Evolutionary conservation across 2,888 invertebrate genomes (phyloP).

Genomic region (Zele albiditarsus): DNA sequence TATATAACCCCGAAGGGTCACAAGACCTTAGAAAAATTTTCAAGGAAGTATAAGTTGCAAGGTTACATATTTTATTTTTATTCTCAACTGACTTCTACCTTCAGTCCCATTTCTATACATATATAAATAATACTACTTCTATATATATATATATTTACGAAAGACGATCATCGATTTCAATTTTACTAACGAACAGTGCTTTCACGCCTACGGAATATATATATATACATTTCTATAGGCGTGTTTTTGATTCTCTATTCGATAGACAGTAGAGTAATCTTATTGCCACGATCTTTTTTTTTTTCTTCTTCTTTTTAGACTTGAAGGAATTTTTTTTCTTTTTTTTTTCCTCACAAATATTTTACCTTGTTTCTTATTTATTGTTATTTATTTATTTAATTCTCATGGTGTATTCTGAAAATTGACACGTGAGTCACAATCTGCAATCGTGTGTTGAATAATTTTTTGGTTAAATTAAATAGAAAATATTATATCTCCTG

Average conservation of each 20-base stretch:
- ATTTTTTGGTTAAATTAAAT: not conserved
- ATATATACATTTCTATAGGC: constrained; percentile 13
- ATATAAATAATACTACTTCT: too few relatives aligned
- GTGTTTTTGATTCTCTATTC: constrained; percentile 28
- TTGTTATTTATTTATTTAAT: constrained; percentile 13
- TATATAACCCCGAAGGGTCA: not conserved
- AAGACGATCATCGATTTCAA: constrained; percentile 42
- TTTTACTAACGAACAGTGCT: constrained; percentile 50
- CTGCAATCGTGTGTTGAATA: not conserved
- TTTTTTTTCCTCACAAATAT: not conserved
- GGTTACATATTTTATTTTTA: not conserved
- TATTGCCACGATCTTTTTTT: constrained; percentile 31
- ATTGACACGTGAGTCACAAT: not conserved
- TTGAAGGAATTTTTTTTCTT: constrained; percentile 16
- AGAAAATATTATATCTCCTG: not conserved
- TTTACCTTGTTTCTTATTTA: constrained; percentile 6
- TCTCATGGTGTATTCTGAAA: not conserved
- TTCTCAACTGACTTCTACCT: not conserved
- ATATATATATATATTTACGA: not conserved
- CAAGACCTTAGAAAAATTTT: not conserved
- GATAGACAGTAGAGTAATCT: constrained; percentile 26
- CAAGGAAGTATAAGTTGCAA: not conserved
- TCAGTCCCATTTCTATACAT: too few relatives aligned
- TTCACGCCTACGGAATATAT: constrained; percentile 50
- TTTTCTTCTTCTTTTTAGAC: not conserved